Percentiles rank a stretch among this genome's conserved stretches.
phyloP scores from a whole-genome alignment of 2,113 vertebrate species.

The Oryzias javanicus region DNA sequence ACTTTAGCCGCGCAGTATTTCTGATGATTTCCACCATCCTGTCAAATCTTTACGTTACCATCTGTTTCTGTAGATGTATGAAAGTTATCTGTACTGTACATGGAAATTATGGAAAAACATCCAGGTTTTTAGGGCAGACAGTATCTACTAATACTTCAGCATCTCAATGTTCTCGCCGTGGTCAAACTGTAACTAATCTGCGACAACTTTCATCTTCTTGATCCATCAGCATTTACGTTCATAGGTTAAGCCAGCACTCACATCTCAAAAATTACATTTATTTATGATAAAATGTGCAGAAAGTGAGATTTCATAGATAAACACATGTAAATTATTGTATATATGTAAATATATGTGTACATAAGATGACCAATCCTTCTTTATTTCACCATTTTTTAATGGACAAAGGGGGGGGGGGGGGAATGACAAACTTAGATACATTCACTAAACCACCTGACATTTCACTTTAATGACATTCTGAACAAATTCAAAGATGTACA shows the following conservation, averaged over 20 bases:
- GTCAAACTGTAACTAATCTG: no score
- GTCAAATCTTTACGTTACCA: no score
- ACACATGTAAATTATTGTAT: conserved; percentile 60
- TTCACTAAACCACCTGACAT: no score
- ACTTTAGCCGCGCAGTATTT: neutral
- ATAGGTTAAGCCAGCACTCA: neutral
- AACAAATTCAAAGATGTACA: no score
- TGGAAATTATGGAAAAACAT: no score
- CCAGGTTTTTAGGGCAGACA: no score
- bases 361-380: conserved; percentile 5
- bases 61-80: no score
- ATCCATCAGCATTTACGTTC: conserved; percentile 17
- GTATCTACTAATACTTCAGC: no score
- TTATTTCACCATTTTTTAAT: conserved; percentile 37
- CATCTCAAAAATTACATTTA: neutral
- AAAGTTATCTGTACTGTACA: no score
- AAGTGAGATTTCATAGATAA: conserved; percentile 31
- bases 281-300: conserved; percentile 3
- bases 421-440: no score
- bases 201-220: neutral
- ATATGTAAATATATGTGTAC: conserved; percentile 66
- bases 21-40: neutral
- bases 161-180: no score
- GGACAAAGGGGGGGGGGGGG: neutral
- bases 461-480: no score